These are phyloP conservation scores for Drosophila lacicola DNA, from an alignment of 2,888 invertebrate genomes.

Conservation along the genomic window DNA sequence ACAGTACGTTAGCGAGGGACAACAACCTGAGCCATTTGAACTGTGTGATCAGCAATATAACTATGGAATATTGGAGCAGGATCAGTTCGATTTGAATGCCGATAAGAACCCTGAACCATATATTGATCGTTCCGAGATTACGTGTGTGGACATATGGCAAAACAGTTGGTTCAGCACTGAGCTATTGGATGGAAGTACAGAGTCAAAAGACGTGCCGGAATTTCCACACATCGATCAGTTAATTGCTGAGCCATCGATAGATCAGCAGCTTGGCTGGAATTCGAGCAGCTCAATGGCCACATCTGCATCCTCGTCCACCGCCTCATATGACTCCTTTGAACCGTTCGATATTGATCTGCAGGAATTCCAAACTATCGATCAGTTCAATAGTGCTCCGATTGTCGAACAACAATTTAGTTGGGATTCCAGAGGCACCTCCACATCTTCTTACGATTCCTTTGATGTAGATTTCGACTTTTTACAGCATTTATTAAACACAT, in stretches of 20 bases:
- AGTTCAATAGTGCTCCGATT: not conserved
- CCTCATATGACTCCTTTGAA: constrained; percentile 44
- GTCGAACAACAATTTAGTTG: constrained; percentile 28
- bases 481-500: constrained; percentile 51
- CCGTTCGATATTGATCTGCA: constrained; percentile 2
- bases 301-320: constrained; percentile 24
- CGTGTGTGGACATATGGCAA: not conserved
- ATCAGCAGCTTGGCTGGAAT: constrained; percentile 42
- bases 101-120: not conserved
- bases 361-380: constrained; percentile 1
- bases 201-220: not conserved
- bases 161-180: constrained; percentile 8
- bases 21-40: not conserved
- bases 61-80: constrained; percentile 1
- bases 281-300: constrained; percentile 29
- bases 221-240: constrained; percentile 14
- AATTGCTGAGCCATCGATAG: not conserved
- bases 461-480: constrained; percentile 58
- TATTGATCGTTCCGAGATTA: not conserved
- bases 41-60: not conserved
- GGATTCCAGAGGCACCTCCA: constrained; percentile 29
- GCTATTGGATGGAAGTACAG: not conserved
- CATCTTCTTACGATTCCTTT: constrained; percentile 25
- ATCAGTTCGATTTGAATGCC: not conserved
- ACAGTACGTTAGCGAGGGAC: constrained; percentile 41